Evolutionary conservation across 2,113 vertebrate genomes (phyloP), one percentile per base, ranked within the genome.

Genomic region (Gopherus flavomarginatus): DNA sequence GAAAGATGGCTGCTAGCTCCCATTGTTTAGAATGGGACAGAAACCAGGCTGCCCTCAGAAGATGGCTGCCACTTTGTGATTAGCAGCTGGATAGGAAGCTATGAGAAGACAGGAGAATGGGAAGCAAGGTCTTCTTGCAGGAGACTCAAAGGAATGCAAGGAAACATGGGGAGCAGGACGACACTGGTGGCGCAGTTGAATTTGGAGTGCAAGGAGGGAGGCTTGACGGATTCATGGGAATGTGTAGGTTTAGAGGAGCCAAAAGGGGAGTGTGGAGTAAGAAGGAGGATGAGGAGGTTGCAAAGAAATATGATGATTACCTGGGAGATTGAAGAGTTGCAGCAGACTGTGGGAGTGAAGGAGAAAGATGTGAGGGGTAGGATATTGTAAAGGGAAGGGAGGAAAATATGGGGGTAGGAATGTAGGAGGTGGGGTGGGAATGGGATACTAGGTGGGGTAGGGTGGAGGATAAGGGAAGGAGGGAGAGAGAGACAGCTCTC

Each of bases 311-410:
- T 65, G 62, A 19, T 17, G 16, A 65, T 16, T 31, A 65, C 14
- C 62, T n/a, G 62, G 31, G 31, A n/a, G 31, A 65, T 16, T 65
- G 62, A 65, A 65, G 31, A n/a, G 31, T 8, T 65, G 62, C 26
- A 59, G 26, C 13, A 83, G 38, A 44, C 24, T 27, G 26, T 52
- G 81, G 78, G n/a, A n/a, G 12, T 12, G 10, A 16, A 5, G 16
- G 27, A 53, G 31, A 31, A 79, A 24, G 31, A 65, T 17, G 6
- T n/a, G 62, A 65, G 16, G 14, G 62, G 6, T 35, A 65, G 56
- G 22, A 49, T 38, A 19, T 6, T 0, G 0, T 26, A 27, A 59
- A 24, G 38, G 35, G 49, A 17, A 4, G 14, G 42, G 24, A 81
- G 53, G 26, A 17, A 65, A 65, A 65, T 65, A 35, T 65, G 31